A percentile compares a stretch with the other conserved stretches of the same genome.
Conservation (phyloP, 2,888 invertebrate genomes). For the Drosophila acutilabella region DNA sequence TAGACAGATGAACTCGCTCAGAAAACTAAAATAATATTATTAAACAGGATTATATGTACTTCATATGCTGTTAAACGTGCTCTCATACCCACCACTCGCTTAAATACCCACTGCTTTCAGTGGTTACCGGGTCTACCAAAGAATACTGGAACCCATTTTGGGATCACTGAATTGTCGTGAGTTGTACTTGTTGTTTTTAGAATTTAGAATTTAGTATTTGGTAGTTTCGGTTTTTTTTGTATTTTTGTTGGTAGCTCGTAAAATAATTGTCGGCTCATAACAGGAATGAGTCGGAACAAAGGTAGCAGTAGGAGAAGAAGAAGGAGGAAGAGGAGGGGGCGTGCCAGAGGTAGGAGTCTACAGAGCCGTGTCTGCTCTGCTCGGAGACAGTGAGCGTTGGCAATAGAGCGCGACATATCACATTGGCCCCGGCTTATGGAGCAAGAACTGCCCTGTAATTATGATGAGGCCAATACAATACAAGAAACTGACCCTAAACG, state of each 20-base stretch:
- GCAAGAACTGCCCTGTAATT: constrained; percentile 72
- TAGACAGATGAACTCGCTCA: too few species aligned
- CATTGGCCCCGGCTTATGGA: constrained; percentile 67
- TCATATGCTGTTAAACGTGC: too few species aligned
- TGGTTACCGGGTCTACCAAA: not conserved
- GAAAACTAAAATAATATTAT: too few species aligned
- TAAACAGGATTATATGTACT: too few species aligned
- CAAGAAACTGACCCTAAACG: constrained; percentile 73
- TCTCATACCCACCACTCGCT: too few species aligned
- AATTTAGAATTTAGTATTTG: constrained; percentile 7
- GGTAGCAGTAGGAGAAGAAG: not conserved
- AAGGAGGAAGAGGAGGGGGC: not conserved
- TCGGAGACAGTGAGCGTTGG: constrained; percentile 49
- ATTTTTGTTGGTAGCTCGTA: constrained; percentile 74
- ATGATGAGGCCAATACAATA: constrained; percentile 73
- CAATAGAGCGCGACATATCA: constrained; percentile 74
- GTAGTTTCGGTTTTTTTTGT: constrained; percentile 18
- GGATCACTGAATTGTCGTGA: constrained; percentile 42
- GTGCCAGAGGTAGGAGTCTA: not conserved
- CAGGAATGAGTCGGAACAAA: constrained; percentile 29
- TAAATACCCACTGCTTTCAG: too few species aligned
- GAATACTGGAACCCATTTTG: constrained; percentile 42
- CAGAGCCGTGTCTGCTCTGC: constrained; percentile 1
- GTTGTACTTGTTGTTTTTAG: constrained; percentile 41
- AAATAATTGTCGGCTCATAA: constrained; percentile 72